These are phyloP conservation scores for Orchesellides sinensis DNA, from an alignment of 2,888 invertebrate genomes.

Conservation along the genomic window DNA sequence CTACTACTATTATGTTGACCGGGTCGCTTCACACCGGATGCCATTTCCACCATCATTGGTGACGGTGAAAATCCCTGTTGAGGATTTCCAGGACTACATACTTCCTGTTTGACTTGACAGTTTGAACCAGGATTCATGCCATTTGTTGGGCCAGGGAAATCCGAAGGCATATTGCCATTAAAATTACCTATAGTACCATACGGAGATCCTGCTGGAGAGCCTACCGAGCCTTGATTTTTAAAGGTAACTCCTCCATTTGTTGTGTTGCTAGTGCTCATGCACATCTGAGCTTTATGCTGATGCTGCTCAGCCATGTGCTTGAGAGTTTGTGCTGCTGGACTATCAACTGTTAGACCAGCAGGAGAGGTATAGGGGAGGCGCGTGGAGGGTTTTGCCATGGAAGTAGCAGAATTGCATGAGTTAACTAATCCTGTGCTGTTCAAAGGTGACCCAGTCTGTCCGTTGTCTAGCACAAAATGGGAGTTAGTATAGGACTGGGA, in stretches of 20 bases:
- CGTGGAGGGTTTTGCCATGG: constrained; percentile 61
- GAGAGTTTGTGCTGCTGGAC: constrained; percentile 95
- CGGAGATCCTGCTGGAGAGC: constrained; percentile 77
- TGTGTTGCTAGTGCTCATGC: constrained; percentile 30
- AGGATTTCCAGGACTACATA: constrained; percentile 60
- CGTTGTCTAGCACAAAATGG: constrained; percentile 57
- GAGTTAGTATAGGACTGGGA: constrained; percentile 60
- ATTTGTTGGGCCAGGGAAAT: constrained; percentile 21
- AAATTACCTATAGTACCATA: constrained; percentile 75
- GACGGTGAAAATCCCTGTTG: constrained; percentile 61
- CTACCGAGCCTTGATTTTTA: constrained; percentile 75
- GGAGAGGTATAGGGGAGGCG: constrained; percentile 74
- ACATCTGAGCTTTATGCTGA: constrained; percentile 85
- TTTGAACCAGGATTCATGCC: constrained; percentile 43
- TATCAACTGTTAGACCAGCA: constrained; percentile 76
- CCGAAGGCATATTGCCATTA: constrained; percentile 45
- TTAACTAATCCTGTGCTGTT: constrained; percentile 40
- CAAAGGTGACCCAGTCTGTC: constrained; percentile 56
- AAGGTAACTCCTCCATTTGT: constrained; percentile 36
- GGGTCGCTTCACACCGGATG: constrained; percentile 38
- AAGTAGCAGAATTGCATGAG: constrained; percentile 31
- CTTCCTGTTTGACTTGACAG: constrained; percentile 56
- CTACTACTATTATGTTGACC: constrained; percentile 57
- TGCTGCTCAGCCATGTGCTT: constrained; percentile 99
- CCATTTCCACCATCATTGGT: constrained; percentile 61